Evolutionary conservation across 2,797 vertebrate species (phyloP).

Genomic region (Benthosema pterotum): DNA sequence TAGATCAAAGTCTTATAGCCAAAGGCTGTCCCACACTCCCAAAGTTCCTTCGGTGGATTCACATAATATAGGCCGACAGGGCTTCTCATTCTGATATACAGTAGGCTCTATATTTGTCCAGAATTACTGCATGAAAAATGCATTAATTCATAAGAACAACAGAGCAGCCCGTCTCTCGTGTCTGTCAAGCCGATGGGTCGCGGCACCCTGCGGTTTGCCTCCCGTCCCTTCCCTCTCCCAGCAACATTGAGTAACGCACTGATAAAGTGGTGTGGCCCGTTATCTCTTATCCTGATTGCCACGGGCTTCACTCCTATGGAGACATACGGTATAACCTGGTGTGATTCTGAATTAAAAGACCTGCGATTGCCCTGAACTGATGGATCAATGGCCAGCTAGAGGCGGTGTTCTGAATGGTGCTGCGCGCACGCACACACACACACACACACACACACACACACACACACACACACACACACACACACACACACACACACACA

Average conservation of each 20-base stretch:
- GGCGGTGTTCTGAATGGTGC: not conserved
- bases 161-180: no score
- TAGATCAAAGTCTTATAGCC: no score
- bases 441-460: constrained; percentile 73
- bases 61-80: no score
- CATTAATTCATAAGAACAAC: no score
- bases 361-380: no score
- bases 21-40: no score
- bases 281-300: constrained; percentile 63
- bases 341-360: no score
- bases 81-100: no score
- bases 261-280: constrained; percentile 54
- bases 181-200: not conserved
- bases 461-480: constrained; percentile 25
- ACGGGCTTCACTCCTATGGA: constrained; percentile 49
- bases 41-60: no score
- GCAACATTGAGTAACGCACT: constrained; percentile 60
- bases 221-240: constrained; percentile 36
- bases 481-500: constrained; percentile 68
- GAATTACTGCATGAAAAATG: no score
- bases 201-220: constrained; percentile 42
- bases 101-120: no score
- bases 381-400: constrained; percentile 19
- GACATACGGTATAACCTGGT: not conserved
- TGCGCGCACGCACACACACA: no score